Conservation (phyloP, 1,140 invertebrate species). For the Globodera rostochiensis region DNA sequence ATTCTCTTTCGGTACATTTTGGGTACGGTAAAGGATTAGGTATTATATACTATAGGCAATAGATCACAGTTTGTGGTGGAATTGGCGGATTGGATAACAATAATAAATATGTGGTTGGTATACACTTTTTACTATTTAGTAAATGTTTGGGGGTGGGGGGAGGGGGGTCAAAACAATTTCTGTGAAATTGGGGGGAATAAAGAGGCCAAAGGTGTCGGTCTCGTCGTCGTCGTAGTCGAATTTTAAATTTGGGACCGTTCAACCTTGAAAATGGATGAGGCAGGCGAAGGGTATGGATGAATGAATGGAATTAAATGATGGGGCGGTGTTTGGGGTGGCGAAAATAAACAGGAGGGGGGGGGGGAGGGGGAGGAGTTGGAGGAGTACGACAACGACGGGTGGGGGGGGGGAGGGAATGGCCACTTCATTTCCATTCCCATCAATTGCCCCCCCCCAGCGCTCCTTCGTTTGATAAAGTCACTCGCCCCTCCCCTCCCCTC, state of each 20-base stretch:
- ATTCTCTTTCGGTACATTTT: too few relatives aligned
- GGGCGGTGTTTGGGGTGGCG: background rate
- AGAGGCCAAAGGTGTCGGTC: background rate
- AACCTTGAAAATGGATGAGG: conserved; percentile 13
- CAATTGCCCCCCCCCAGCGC: background rate
- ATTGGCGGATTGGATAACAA: too few relatives aligned
- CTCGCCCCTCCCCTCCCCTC: too few relatives aligned
- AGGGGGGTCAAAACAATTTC: background rate
- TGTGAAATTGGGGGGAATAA: background rate
- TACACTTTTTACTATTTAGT: background rate
- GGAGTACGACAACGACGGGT: background rate
- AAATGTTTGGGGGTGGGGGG: background rate
- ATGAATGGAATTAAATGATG: conserved; percentile 2
- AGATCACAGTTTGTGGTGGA: too few relatives aligned
- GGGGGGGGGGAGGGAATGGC: background rate
- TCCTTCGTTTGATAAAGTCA: background rate
- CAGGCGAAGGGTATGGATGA: background rate
- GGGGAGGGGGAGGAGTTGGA: background rate
- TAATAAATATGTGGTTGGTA: background rate
- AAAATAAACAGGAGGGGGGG: background rate
- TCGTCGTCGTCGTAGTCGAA: background rate
- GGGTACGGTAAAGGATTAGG: background rate
- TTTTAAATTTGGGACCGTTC: conserved; percentile 5
- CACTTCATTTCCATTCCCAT: background rate
- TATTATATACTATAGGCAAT: background rate